Base-by-base conservation (phyloP, 2,888 invertebrate species). In the Melanchra persicariae region DNA sequence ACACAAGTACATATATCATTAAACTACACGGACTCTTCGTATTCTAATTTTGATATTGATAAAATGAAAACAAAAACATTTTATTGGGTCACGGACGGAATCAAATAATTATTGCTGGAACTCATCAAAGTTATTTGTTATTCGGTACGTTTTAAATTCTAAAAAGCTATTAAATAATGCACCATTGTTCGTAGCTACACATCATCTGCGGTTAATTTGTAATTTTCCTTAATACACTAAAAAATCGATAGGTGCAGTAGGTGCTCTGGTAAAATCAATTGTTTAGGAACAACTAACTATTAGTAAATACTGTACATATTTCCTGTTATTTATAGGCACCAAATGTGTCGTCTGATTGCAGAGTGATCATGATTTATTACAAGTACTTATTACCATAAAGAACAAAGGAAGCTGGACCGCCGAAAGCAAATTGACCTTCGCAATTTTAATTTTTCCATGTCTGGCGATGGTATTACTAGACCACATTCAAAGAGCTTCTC, bases 351-450 rank as follows among this genome's bases (percentile, higher is more conserved):
- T 26, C 17, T 22, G 26, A 63, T 82, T 70, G 7, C n/a, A 66
- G 24, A 66, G 47, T 54, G 9, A 49, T 59, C 19, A 59, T 52
- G n/a, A 61, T 67, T 51, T 67, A 58, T 60, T 65, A 54, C 4
- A 63, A 83, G 47, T 67, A 57, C 57, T 22, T 60, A 10, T 64
- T 55, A 24, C 45, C 68, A 59, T 61, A 72, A 77, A 83, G 81
- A 85, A 87, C 87, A 89, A 87, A 89, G 88, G 83, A 85, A 81
- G 84, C 70, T 77, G 60, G 52, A 77, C 69, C 76, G 87, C 83
- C 84, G 81, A 90, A 89, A 88, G 85, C 80, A 89, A 90, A 91
- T 92, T 92, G 89, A 91, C 92, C 91, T 93, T 93, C 89, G 90
- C 89, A 90, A 90, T 90, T 92, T 91, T 90, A 90, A 90, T 91